Evolutionary conservation across 2,797 vertebrate species (phyloP).

Genomic region (Artibeus jamaicensis): DNA sequence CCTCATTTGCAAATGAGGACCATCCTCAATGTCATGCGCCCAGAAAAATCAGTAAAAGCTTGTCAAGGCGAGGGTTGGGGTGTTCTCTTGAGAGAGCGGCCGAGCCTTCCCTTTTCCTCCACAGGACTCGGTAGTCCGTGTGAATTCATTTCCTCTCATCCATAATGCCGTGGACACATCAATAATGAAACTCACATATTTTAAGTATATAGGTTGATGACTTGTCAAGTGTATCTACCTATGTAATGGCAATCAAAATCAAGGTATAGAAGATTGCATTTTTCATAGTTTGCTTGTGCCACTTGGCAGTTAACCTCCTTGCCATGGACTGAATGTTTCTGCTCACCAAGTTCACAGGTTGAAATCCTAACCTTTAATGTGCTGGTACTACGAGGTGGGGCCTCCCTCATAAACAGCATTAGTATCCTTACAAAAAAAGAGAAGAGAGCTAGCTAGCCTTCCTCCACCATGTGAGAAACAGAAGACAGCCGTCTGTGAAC

Average conservation of each 20-base stretch:
- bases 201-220: not conserved
- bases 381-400: not conserved
- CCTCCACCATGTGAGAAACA: not conserved
- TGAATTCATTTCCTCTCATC: no score
- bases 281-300: not conserved
- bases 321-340: not conserved
- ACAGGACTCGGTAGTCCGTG: no score
- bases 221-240: not conserved
- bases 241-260: not conserved
- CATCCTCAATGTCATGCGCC: no score
- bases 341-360: not conserved
- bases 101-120: no score
- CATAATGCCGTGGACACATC: no score
- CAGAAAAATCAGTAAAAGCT: no score
- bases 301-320: not conserved
- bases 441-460: not conserved
- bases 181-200: not conserved
- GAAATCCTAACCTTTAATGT: not conserved
- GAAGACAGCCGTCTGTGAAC: not conserved
- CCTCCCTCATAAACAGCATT: not conserved
- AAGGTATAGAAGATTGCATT: not conserved
- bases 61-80: no score
- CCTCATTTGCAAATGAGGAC: no score
- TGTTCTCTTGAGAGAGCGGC: no score
- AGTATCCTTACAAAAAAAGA: not conserved